Evolutionary conservation across 2,113 vertebrate genomes (phyloP).

Genomic region (Limnothrissa miodon): DNA sequence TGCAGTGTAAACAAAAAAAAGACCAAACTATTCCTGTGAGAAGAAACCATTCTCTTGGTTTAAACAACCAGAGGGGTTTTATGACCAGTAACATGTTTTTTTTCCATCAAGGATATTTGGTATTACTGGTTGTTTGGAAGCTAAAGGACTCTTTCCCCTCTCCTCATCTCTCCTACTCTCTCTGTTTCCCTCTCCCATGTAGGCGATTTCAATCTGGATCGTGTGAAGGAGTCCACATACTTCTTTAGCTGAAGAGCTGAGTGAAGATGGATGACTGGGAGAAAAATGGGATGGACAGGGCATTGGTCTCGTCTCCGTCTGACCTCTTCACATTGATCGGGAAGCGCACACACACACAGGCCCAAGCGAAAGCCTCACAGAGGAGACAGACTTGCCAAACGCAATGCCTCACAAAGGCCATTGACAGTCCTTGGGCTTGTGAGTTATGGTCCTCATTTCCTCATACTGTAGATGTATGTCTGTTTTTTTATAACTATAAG

Average conservation of each 20-base stretch:
- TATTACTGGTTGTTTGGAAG: not conserved
- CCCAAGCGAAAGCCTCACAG: not conserved
- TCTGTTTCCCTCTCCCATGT: slow-evolving; percentile 29
- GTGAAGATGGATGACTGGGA: slow-evolving; percentile 23
- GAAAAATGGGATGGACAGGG: slow-evolving; percentile 51
- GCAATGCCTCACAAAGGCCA: not conserved
- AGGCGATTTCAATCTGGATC: slow-evolving; percentile 84
- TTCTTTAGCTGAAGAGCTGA: slow-evolving; percentile 93
- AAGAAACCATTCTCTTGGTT: not conserved
- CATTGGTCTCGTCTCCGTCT: slow-evolving; percentile 18
- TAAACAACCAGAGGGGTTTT: not conserved
- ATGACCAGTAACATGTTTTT: not conserved
- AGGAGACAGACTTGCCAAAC: not conserved
- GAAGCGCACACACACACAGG: not conserved
- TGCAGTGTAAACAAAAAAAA: not conserved
- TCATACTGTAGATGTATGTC: not conserved
- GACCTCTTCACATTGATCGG: not conserved
- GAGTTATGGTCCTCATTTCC: not conserved
- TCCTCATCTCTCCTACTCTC: not conserved
- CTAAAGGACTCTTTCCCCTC: not conserved
- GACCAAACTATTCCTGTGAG: too few species aligned
- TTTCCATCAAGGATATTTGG: not conserved
- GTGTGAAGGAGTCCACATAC: slow-evolving; percentile 86
- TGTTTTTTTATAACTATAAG: not conserved
- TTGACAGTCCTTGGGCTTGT: not conserved